Conservation (phyloP, 2,113 vertebrate species). For the Cavia porcellus region DNA sequence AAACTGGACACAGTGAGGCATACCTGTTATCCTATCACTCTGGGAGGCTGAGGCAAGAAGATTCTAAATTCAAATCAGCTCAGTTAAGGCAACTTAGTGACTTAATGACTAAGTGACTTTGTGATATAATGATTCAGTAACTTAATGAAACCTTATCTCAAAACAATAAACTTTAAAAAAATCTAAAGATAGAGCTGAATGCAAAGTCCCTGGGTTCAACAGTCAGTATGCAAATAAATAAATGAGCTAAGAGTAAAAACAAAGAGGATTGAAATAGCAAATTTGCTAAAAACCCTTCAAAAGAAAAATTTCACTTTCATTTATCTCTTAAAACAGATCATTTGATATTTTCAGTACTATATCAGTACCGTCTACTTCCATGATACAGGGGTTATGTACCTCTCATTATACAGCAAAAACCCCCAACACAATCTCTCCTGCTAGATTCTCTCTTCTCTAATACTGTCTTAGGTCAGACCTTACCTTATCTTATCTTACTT, state of each 20-base stretch:
- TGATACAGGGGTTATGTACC: background rate
- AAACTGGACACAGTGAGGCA: background rate
- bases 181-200: background rate
- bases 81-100: background rate
- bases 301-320: slow-evolving; percentile 36
- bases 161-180: background rate
- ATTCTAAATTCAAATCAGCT: background rate
- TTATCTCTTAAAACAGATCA: slow-evolving; percentile 22
- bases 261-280: background rate
- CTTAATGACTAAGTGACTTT: background rate
- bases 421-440: background rate
- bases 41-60: background rate
- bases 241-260: background rate
- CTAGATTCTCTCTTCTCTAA: background rate
- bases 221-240: background rate
- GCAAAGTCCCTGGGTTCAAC: background rate
- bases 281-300: slow-evolving; percentile 12
- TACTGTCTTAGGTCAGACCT: background rate
- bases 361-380: background rate
- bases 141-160: background rate
- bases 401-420: background rate
- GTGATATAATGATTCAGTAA: background rate
- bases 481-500: background rate
- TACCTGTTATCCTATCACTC: background rate
- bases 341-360: background rate